These are phyloP conservation scores for Apodemus sylvaticus DNA, from an alignment of 2,113 vertebrate species.

Conservation along the genomic window DNA sequence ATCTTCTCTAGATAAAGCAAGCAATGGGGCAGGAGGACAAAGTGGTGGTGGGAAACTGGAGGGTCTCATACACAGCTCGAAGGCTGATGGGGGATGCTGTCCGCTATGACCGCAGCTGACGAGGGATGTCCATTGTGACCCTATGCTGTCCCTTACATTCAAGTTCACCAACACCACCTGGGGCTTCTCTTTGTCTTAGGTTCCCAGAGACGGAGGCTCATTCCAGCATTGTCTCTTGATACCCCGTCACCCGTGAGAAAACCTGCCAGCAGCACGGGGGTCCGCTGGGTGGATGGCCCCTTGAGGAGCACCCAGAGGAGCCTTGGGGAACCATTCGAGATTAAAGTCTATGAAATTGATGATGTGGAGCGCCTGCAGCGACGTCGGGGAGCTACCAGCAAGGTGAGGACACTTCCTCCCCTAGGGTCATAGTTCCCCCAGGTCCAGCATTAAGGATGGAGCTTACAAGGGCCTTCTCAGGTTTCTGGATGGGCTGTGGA, in stretches of 20 bases:
- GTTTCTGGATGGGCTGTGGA: background rate
- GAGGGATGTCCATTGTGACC: background rate
- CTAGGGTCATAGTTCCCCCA: fast-evolving
- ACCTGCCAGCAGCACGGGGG: slow-evolving; percentile 87
- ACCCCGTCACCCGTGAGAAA: slow-evolving; percentile 91
- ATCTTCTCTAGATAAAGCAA: background rate
- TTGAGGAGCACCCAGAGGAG: slow-evolving; percentile 88
- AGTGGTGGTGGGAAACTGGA: background rate
- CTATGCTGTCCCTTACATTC: background rate
- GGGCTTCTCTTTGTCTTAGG: slow-evolving; percentile 82
- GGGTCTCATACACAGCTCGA: background rate
- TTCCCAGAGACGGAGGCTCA: slow-evolving; percentile 94
- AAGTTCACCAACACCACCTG: background rate
- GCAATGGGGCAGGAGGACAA: background rate
- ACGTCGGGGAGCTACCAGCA: slow-evolving; percentile 88
- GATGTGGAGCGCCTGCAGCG: slow-evolving; percentile 96
- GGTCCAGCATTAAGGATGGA: fast-evolving
- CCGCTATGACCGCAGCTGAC: fast-evolving
- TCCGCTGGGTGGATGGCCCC: slow-evolving; percentile 97
- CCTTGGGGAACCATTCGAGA: slow-evolving; percentile 94
- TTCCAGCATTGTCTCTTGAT: slow-evolving; percentile 94
- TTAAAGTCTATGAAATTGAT: slow-evolving; percentile 99
- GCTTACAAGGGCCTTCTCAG: fast-evolving
- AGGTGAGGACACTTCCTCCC: slow-evolving; percentile 85
- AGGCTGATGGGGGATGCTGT: background rate